These are phyloP conservation scores for Grallaria varia DNA, from an alignment of 2,113 vertebrate genomes.

Conservation along the genomic window DNA sequence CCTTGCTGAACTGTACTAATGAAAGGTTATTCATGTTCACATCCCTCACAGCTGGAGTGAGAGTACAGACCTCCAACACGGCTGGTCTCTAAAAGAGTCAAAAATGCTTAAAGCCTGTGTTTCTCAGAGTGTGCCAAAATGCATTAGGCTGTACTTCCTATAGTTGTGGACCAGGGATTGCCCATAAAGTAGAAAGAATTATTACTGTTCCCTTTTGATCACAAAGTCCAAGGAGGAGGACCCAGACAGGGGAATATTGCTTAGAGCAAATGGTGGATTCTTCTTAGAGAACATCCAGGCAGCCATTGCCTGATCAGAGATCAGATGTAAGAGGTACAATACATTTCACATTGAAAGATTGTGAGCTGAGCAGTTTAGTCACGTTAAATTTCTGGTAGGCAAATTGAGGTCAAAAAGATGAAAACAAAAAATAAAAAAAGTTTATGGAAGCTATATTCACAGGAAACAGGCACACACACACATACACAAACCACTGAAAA, in stretches of 20 bases:
- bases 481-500: not conserved
- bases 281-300: not conserved
- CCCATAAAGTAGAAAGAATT: not conserved
- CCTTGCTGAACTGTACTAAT: not conserved
- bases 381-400: not conserved
- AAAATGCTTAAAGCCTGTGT: not conserved
- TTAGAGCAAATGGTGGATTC: not conserved
- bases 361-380: not conserved
- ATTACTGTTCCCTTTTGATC: not conserved
- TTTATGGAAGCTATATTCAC: not conserved
- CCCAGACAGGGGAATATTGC: not conserved
- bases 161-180: not conserved
- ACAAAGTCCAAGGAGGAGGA: not conserved
- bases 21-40: not conserved
- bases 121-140: not conserved
- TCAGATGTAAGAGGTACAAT: not conserved
- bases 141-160: not conserved
- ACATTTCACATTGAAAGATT: not conserved
- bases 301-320: not conserved
- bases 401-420: not conserved
- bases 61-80: not conserved
- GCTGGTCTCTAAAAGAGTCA: not conserved
- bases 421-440: fast-evolving
- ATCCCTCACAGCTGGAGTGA: not conserved
- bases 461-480: not conserved